A percentile compares a stretch with the other conserved stretches of the same genome.
Evolutionary conservation across 2,113 vertebrate species (phyloP).

Genomic region (Laticauda colubrina): DNA sequence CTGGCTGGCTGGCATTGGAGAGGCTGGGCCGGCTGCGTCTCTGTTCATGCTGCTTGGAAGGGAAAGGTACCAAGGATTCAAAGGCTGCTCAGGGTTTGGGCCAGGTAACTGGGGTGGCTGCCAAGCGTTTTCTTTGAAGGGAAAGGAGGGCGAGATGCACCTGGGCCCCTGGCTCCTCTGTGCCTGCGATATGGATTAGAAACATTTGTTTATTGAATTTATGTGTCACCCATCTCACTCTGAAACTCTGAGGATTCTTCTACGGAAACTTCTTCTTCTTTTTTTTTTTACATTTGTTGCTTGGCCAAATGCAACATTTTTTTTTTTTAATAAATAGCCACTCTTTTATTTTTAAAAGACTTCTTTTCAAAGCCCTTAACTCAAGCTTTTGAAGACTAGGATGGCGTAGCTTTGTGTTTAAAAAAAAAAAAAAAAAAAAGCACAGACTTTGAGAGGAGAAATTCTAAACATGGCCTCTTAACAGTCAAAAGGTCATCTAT

Average conservation of each 20-base stretch:
- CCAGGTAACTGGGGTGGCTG: neutral
- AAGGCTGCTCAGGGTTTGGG: neutral
- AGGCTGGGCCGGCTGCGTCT: neutral
- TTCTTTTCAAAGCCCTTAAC: neutral
- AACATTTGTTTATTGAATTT: neutral
- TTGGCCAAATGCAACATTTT: neutral
- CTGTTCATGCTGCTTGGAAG: neutral
- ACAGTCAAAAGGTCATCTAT: neutral
- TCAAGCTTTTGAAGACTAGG: neutral
- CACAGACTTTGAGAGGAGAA: neutral
- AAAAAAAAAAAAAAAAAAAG: neutral
- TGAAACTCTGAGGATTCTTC: neutral
- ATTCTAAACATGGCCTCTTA: neutral
- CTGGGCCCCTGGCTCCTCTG: neutral
- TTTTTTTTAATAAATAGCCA: neutral
- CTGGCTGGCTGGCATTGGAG: neutral
- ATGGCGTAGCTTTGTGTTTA: too few species aligned
- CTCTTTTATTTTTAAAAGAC: neutral
- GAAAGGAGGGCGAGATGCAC: neutral
- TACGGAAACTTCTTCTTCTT: neutral
- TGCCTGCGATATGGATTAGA: neutral
- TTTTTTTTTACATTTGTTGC: neutral
- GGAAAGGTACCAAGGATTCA: neutral
- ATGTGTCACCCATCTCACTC: neutral
- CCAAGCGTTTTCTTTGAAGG: neutral